phyloP scores from a whole-genome alignment of 2,113 vertebrate genomes.

The Corvus hawaiiensis region DNA sequence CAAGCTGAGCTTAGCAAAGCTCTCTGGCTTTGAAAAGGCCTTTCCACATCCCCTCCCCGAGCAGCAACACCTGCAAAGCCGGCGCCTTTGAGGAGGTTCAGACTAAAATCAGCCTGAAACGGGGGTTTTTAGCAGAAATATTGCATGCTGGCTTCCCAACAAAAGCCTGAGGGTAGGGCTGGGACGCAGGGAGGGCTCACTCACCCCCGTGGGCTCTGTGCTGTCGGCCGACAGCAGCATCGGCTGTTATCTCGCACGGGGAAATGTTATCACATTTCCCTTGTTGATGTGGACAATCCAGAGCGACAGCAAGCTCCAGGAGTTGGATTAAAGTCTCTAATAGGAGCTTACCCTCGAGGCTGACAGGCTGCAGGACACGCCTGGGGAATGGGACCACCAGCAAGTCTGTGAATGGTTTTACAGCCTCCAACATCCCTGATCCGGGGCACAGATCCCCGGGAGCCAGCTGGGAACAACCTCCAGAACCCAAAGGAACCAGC shows the following conservation, averaged over 20 bases:
- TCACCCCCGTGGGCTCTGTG: neutral
- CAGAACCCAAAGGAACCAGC: neutral
- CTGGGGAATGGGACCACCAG: neutral
- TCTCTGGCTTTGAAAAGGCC: neutral
- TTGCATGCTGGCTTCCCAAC: neutral
- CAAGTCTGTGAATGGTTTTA: neutral
- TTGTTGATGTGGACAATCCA: neutral
- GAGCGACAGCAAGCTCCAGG: neutral
- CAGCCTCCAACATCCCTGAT: neutral
- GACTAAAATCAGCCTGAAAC: neutral
- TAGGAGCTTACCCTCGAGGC: neutral
- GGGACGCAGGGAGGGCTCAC: neutral
- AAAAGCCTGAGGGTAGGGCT: neutral
- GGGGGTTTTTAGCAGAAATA: accelerated
- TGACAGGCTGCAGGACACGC: neutral
- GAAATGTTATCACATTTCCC: neutral
- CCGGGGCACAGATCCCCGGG: neutral
- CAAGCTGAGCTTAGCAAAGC: neutral
- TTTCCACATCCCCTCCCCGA: neutral
- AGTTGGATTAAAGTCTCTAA: constrained; percentile 10
- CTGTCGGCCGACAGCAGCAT: neutral
- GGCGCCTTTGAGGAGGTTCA: neutral
- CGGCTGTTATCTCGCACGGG: neutral
- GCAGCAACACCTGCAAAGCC: neutral
- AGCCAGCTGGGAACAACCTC: neutral